Evolutionary conservation across 2,113 vertebrate species (phyloP), one percentile per base, ranked within the genome.

Genomic region (Picathartes gymnocephalus): DNA sequence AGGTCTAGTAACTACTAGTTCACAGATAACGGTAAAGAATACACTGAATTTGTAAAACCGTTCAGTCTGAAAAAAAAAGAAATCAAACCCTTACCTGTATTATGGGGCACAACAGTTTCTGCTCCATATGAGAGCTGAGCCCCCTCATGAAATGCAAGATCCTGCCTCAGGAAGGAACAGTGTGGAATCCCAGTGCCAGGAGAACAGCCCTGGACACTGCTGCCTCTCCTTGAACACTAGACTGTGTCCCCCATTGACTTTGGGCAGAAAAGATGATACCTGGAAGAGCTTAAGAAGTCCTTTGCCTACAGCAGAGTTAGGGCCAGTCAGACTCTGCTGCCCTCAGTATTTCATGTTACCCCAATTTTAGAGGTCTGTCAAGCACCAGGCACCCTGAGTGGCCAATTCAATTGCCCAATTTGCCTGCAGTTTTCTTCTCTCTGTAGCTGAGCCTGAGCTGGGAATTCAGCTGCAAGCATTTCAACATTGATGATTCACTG

Each of bases 401-500:
- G 65, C 64, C 31, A 90, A 83, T 47, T 87, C 69, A 47, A 19
- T 45, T 58, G 45, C 24, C 39, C 62, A 37, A 13, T 47, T 93
- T 81, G 53, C 61, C 62, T 92, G 18, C 44, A 88, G 47, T 58
- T 88, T 74, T 72, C 57, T 53, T 56, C 61, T 69, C 84, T 64
- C 60, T 71, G 33, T 23, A 88, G 77, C 47, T 80, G 56, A 88
- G 69, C 56, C 69, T 71, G 65, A 92, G 45, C 80, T 93, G 84
- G 76, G 76, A 92, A 68, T 61, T 94, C 93, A 93, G 76, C 93
- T 96, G 72, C 83, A 78, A 86, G 65, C 45, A 72, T 71, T 96
- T 97, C 95, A 68, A 4, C 95, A 53, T 72, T 94, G 95, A 84
- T 95, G 96, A 97, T 86, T 96, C 96, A 96, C 72, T 92, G 64